These are phyloP conservation scores for Pandemis corylana DNA, from an alignment of 2,888 invertebrate genomes.

Conservation along the genomic window DNA sequence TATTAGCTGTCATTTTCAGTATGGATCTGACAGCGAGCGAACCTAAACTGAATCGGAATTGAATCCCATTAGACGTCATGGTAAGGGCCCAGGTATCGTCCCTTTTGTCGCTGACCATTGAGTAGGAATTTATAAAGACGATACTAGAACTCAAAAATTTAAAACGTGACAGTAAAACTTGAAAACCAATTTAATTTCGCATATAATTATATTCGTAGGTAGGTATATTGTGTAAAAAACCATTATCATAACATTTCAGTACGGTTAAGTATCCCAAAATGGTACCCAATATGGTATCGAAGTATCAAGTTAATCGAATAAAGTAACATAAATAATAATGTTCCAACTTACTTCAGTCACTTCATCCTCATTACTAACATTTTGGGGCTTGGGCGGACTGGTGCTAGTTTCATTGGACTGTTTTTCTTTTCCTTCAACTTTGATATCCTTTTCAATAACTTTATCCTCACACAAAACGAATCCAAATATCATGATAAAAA, in stretches of 20 bases:
- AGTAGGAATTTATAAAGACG: neutral
- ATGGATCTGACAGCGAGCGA: no score
- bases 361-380: conserved; percentile 1
- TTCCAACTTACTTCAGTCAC: conserved; percentile 31
- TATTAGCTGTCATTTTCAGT: no score
- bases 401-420: neutral
- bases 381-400: conserved; percentile 3
- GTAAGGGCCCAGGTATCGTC: no score
- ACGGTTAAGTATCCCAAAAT: neutral
- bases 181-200: neutral
- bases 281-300: neutral
- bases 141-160: neutral
- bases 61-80: no score
- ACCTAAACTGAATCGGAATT: no score
- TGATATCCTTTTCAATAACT: conserved; percentile 19
- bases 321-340: neutral
- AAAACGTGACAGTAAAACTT: neutral
- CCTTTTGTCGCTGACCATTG: neutral
- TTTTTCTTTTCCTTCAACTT: conserved; percentile 11
- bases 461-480: conserved; percentile 26
- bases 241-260: neutral
- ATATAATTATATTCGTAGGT: neutral
- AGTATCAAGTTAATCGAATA: neutral
- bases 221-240: neutral
- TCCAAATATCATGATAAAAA: conserved; percentile 24